Percentiles rank a stretch among this genome's conserved stretches.
Evolutionary conservation across 2,888 invertebrate species (phyloP).

Genomic region (Tromatobia lineatoria): DNA sequence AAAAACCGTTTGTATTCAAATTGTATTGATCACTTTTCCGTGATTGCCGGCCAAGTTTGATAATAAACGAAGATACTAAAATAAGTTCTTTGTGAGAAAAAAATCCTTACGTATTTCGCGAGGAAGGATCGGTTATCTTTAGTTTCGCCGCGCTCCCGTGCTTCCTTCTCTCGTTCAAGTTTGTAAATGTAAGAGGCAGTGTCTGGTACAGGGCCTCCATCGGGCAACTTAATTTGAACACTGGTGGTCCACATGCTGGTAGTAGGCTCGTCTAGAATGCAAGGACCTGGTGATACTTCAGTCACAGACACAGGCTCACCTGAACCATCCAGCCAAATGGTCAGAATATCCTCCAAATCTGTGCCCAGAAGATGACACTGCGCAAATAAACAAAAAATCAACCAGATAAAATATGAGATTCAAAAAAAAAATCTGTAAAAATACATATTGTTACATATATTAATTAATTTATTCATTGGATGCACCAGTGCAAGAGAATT

Average conservation of each 20-base stretch:
- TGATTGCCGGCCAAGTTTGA: not conserved
- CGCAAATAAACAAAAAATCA: conserved; percentile 68
- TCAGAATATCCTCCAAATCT: conserved; percentile 92
- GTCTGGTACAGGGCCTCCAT: conserved; percentile 96
- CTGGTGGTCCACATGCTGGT: conserved; percentile 90
- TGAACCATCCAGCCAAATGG: conserved; percentile 92
- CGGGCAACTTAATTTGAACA: conserved; percentile 92
- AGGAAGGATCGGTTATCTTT: conserved; percentile 98
- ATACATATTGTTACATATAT: no score
- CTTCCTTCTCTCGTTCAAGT: conserved; percentile 95
- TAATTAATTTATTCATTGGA: no score
- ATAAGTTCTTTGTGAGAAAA: not conserved
- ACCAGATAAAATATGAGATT: no score
- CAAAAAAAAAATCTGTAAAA: no score
- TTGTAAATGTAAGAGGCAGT: conserved; percentile 98
- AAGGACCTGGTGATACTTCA: conserved; percentile 86
- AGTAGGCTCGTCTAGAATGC: conserved; percentile 83
- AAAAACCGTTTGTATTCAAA: not conserved
- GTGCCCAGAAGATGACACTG: conserved; percentile 92
- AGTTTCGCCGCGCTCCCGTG: conserved; percentile 94
- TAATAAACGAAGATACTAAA: not conserved
- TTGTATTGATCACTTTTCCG: not conserved
- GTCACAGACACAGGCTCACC: conserved; percentile 92
- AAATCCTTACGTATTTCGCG: conserved; percentile 96
- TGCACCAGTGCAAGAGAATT: no score